phyloP scores from a whole-genome alignment of 2,113 vertebrate genomes.

The Sinocyclocheilus anshuiensis region DNA sequence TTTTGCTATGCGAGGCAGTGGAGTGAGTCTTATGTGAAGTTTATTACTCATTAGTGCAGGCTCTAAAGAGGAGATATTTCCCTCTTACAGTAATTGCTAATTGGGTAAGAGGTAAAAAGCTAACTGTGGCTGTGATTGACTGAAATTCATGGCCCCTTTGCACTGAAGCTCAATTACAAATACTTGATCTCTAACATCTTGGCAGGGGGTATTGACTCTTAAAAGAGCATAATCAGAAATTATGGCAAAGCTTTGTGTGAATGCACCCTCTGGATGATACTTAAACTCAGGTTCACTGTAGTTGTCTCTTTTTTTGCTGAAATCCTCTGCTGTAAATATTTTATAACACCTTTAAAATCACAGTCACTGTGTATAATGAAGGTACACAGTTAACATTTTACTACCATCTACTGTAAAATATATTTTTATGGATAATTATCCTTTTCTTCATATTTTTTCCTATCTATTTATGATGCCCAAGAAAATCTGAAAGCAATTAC shows the following conservation, averaged over 20 bases:
- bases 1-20: slow-evolving; percentile 31
- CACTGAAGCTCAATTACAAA: slow-evolving; percentile 60
- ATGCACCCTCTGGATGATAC: slow-evolving; percentile 8
- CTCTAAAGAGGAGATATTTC: slow-evolving; percentile 44
- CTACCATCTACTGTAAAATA: not conserved
- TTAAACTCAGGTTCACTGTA: slow-evolving; percentile 4
- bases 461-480: not conserved
- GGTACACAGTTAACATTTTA: not conserved
- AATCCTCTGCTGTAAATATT: slow-evolving; percentile 1
- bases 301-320: slow-evolving; percentile 18
- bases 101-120: slow-evolving; percentile 57
- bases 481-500: not conserved
- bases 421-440: not conserved
- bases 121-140: slow-evolving; percentile 50
- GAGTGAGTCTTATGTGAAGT: slow-evolving; percentile 53
- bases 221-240: slow-evolving; percentile 26
- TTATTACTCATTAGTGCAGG: slow-evolving; percentile 63
- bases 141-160: slow-evolving; percentile 48
- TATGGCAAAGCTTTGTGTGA: slow-evolving; percentile 29
- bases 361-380: not conserved
- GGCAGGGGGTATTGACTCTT: slow-evolving; percentile 41
- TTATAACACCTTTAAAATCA: not conserved
- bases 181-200: slow-evolving; percentile 37
- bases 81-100: slow-evolving; percentile 57
- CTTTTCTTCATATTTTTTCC: not conserved